phyloP scores from a whole-genome alignment of 2,113 vertebrate species.

The Trachemys scripta region DNA sequence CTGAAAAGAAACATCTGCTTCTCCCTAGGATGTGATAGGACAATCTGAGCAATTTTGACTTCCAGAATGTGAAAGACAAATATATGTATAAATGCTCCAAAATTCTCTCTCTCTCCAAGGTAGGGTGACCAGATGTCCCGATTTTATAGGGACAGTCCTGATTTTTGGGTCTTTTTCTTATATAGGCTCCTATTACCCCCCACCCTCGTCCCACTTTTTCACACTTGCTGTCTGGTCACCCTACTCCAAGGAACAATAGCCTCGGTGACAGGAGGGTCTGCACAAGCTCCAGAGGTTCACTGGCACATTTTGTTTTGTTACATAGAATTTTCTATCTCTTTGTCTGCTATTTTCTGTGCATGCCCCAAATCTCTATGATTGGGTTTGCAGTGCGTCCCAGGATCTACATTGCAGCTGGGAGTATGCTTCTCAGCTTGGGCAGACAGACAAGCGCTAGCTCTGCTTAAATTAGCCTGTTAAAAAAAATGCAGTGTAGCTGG shows the following conservation, averaged over 20 bases:
- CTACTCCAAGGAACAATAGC: background rate
- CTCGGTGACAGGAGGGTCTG: background rate
- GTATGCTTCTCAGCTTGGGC: background rate
- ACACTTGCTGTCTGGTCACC: no score
- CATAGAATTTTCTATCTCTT: accelerated
- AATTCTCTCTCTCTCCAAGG: background rate
- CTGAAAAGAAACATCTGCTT: background rate
- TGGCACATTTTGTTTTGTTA: background rate
- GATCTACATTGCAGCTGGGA: background rate
- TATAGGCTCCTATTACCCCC: no score
- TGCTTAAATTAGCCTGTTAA: background rate
- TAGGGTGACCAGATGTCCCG: no score
- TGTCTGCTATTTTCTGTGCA: background rate
- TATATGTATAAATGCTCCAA: background rate
- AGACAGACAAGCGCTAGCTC: background rate
- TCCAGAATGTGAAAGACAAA: background rate
- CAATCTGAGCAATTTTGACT: background rate
- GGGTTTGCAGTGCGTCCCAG: background rate
- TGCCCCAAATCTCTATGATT: background rate
- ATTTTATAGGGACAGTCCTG: no score
- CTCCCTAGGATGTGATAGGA: background rate
- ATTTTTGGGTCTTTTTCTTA: no score
- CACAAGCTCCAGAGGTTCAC: background rate
- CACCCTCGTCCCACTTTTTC: no score
- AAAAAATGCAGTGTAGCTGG: background rate